Evolutionary conservation across 2,113 vertebrate species (phyloP).

Genomic region (Brachirus orientalis): DNA sequence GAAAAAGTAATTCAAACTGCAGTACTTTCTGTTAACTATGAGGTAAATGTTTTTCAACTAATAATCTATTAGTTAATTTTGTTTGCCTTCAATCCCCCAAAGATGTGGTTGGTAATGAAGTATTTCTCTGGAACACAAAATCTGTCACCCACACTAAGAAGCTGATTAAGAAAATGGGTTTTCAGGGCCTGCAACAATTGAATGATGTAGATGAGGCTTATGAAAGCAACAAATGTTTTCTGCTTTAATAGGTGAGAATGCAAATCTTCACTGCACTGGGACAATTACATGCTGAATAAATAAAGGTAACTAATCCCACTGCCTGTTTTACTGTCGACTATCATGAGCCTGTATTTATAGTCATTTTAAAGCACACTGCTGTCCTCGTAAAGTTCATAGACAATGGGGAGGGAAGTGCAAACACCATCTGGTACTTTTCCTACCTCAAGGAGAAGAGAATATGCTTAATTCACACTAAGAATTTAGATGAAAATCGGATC

Average conservation of each 20-base stretch:
- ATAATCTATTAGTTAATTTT: not conserved
- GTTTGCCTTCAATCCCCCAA: not conserved
- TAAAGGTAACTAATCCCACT: constrained; percentile 26
- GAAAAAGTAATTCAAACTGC: not conserved
- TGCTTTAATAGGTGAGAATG: not conserved
- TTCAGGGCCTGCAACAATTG: not conserved
- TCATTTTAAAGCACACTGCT: constrained; percentile 31
- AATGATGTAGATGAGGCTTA: not conserved
- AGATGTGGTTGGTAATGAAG: not conserved
- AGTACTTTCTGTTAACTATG: not conserved
- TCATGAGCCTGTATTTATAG: constrained; percentile 28
- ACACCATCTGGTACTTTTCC: constrained; percentile 10
- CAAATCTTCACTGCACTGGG: constrained; percentile 4
- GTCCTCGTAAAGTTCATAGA: constrained; percentile 20
- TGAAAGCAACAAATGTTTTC: not conserved
- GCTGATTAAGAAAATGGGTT: not conserved
- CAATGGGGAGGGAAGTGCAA: not conserved
- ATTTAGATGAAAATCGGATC: constrained; percentile 7
- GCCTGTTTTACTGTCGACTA: constrained; percentile 40
- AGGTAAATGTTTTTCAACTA: not conserved
- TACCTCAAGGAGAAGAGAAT: constrained; percentile 7
- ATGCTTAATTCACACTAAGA: not conserved
- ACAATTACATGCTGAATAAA: constrained; percentile 37
- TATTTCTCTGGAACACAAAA: not conserved
- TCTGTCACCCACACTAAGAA: not conserved